Evolutionary conservation across 1,140 invertebrate genomes (phyloP), one percentile per base, ranked within the genome.

Genomic region (Patella vulgata): DNA sequence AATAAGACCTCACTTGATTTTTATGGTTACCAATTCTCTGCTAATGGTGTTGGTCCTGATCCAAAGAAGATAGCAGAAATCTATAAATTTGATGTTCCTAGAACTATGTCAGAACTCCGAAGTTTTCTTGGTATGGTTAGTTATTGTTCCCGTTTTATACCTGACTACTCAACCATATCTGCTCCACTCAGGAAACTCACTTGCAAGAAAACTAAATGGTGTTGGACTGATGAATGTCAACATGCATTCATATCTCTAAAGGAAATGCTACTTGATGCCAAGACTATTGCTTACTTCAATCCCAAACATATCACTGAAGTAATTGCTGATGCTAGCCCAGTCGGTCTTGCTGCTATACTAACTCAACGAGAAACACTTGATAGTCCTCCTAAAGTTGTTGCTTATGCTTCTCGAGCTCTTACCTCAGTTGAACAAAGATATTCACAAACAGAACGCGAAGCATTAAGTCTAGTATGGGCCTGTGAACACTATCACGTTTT

Each of bases 401-500:
- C 81, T 1, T 87, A 75, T 63, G 82, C 82, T 11, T 86, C 83
- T 2, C 66, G 83, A 23, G 66, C 77, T 6, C 62, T 87, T 11
- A 84, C 81, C 8, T 11, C 63, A 11, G 75, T 77, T 36, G 81
- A 88, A 70, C n/a, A 72, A 42, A 82, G 84, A 31, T 87, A 86
- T 60, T 77, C 74, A n/a, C 81, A 85, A 72, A 80, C 86, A 5
- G 84, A 87, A 55, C 77, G 82, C 56, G 84, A 88, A 69, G 73
- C 84, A 2, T 70, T 85, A 3, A 82, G 85, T 4, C 83, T 87
- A 44, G 75, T 87, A 5, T 58, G 40, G n/a, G 59, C 33, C 42
- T 56, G 33, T 33, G 52, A 58, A 58, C 1, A 62, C 8, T 55
- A 43, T 28, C 19, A 56, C 31, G 3, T 46, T 4, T 62, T 43